Evolutionary conservation across 2,888 invertebrate species (phyloP).

Genomic region (Tiliacea aurago): DNA sequence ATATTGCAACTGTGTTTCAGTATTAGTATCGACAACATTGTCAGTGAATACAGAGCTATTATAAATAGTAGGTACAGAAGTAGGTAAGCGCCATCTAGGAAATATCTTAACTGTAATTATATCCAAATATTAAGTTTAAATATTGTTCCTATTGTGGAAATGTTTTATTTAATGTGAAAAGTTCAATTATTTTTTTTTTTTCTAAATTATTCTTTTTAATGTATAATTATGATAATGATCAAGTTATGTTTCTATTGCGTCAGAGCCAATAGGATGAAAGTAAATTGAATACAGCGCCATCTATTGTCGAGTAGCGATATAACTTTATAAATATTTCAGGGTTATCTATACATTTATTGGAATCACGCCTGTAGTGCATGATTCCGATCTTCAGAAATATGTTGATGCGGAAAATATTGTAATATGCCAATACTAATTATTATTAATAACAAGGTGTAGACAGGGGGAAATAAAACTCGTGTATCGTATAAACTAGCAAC

Average conservation of each 20-base stretch:
- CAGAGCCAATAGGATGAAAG: background rate
- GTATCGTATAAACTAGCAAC: conserved; percentile 72
- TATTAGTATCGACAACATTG: conserved; percentile 17
- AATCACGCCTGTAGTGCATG: conserved; percentile 27
- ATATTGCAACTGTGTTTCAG: conserved; percentile 18
- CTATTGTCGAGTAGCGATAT: conserved; percentile 72
- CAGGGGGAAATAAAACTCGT: conserved; percentile 76
- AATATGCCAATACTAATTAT: background rate
- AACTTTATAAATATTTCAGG: background rate
- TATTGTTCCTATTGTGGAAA: conserved; percentile 20
- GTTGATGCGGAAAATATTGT: conserved; percentile 32
- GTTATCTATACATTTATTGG: background rate
- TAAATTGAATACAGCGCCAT: conserved; percentile 70
- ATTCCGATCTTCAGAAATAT: conserved; percentile 27
- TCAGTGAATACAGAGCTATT: conserved; percentile 7
- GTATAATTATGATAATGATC: background rate
- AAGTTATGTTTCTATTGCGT: background rate
- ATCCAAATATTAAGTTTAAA: conserved; percentile 9
- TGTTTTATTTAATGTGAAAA: background rate
- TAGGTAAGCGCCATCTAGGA: background rate
- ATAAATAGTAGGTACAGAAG: background rate
- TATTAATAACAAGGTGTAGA: conserved; percentile 9
- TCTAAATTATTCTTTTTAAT: background rate
- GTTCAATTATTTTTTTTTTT: background rate
- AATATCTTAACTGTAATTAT: background rate